Conservation (phyloP, 2,113 vertebrate genomes). For the Indicator maculatus region DNA sequence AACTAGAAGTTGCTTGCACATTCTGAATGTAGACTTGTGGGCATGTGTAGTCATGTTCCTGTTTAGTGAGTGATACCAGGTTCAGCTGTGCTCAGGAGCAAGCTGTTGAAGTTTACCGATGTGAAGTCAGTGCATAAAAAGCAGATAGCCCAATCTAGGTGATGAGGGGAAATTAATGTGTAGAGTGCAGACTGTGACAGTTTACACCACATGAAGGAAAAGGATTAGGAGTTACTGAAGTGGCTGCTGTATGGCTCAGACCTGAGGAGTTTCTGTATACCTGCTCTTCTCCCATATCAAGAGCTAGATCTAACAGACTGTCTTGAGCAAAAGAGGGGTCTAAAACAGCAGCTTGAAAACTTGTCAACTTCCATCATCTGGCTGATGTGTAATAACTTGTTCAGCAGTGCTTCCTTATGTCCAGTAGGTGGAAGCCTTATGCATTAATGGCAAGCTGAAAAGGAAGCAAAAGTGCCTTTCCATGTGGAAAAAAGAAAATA, state of each 20-base stretch:
- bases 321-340: neutral
- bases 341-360: neutral
- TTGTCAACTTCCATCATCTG: accelerated
- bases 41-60: neutral
- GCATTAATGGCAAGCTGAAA: neutral
- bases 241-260: neutral
- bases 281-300: neutral
- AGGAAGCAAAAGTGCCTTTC: neutral
- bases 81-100: neutral
- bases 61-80: neutral
- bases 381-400: neutral
- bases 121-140: neutral
- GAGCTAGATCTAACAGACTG: neutral
- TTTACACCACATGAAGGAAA: neutral
- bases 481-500: neutral
- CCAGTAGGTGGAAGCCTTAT: constrained; percentile 20
- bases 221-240: neutral
- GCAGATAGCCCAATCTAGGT: neutral
- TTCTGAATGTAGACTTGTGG: neutral
- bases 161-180: neutral
- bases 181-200: neutral
- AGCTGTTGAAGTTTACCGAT: neutral
- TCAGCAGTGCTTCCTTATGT: neutral
- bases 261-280: neutral
- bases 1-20: neutral